Evolutionary conservation across 1,140 invertebrate species (phyloP), one percentile per base, ranked within the genome.

Genomic region (Drusus annulatus): DNA sequence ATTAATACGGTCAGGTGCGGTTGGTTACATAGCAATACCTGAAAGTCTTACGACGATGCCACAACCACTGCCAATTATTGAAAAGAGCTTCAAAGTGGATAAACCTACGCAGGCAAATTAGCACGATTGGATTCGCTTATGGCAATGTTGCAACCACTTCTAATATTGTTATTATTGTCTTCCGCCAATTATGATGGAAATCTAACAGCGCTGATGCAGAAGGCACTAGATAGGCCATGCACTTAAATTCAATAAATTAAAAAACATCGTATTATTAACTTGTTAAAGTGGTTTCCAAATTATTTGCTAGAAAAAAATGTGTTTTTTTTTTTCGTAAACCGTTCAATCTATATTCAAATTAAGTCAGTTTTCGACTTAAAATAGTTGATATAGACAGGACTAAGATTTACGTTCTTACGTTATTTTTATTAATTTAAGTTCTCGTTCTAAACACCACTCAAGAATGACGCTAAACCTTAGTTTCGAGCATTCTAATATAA

Each of bases 151-250:
- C 23, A 63, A 63, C 60, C 5, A 8, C 17, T 1, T 10, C 36
- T 45, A 45, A 25, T 65, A 31, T n/a, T 25, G 21, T 31, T 25
- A 65, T 65, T 63, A 31, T 69, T 69, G 65, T 69, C 65, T 69
- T 69, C 65, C 65, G 65, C 36, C 36, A 45, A 69, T 69, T 69
- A 45, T 10, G 54, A 21, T 56, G 54, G 21, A 16, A 28, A 25
- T 25, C 10, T 21, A 5, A 10, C 25, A 63, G n/a, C 25, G 13
- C 6, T 21, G 54, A 17, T 56, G 6, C 1, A 56, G 19, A 17
- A n/a, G 19, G 54, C n/a, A 17, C 19, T n/a, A 56, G 54, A 56
- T 17, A 4, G 19, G 54, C n/a, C n/a, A 56, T n/a, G n/a, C n/a
- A 3, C 16, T 54, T 19, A 54, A 54, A 54, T n/a, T 2, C 16